These are phyloP conservation scores for Rhinatrema bivittatum DNA, from an alignment of 2,797 vertebrate genomes.

Conservation along the genomic window DNA sequence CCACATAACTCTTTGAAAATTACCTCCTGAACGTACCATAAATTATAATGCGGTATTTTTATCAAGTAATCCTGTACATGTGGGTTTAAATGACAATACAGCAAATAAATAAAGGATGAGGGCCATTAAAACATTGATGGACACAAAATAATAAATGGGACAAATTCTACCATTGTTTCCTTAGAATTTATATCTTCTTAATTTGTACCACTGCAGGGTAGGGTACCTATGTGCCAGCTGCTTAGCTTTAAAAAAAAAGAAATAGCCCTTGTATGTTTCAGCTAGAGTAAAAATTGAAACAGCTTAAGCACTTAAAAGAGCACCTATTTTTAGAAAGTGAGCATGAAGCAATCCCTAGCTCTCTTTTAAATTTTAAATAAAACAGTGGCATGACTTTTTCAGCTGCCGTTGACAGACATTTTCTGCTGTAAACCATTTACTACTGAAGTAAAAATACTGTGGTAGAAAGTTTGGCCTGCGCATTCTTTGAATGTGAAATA, in stretches of 20 bases:
- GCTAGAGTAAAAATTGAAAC: fast-evolving
- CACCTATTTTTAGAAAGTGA: not conserved
- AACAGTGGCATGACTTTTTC: not conserved
- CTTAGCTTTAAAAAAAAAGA: too few relatives aligned
- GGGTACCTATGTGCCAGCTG: fast-evolving
- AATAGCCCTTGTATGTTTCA: fast-evolving
- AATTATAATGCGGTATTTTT: too few relatives aligned
- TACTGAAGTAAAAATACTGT: fast-evolving
- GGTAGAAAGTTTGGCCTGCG: not conserved
- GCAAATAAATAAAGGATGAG: too few relatives aligned
- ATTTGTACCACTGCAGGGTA: too few relatives aligned
- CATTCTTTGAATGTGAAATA: not conserved
- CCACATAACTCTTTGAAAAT: too few relatives aligned
- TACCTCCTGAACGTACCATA: too few relatives aligned
- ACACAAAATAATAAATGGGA: too few relatives aligned
- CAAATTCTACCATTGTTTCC: too few relatives aligned
- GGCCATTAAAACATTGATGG: too few relatives aligned
- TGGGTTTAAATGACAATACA: too few relatives aligned
- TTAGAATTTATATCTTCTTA: too few relatives aligned
- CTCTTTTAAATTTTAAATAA: not conserved
- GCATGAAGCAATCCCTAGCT: not conserved
- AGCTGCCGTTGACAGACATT: not conserved
- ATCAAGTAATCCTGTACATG: too few relatives aligned
- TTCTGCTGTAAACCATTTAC: not conserved
- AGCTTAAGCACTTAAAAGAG: not conserved